phyloP scores from a whole-genome alignment of 2,888 invertebrate genomes.

The Alloplasta piceator region DNA sequence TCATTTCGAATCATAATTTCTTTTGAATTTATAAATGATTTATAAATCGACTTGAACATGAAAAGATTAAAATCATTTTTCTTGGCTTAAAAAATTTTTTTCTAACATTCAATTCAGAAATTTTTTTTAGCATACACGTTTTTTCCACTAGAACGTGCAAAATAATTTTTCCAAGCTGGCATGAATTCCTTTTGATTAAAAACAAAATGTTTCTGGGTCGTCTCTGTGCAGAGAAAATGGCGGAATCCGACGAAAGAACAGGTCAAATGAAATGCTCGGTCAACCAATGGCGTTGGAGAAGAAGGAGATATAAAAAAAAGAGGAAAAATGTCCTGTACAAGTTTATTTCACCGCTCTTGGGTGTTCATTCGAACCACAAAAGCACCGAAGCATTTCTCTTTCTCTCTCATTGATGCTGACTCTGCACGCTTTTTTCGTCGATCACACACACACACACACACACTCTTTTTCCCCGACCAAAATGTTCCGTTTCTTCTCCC shows the following conservation, averaged over 20 bases:
- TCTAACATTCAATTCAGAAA: too few relatives aligned
- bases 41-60: too few relatives aligned
- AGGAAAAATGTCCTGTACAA: constrained; percentile 79
- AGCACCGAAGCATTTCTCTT: constrained; percentile 59
- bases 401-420: constrained; percentile 73
- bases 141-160: too few relatives aligned
- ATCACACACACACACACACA: constrained; percentile 43
- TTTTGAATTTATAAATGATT: too few relatives aligned
- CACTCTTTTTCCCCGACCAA: constrained; percentile 26
- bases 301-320: too few relatives aligned
- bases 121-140: too few relatives aligned
- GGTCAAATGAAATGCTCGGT: constrained; percentile 64
- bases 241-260: constrained; percentile 52
- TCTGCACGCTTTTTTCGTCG: constrained; percentile 69
- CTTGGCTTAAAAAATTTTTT: too few relatives aligned
- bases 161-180: too few relatives aligned
- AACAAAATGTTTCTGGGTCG: too few relatives aligned
- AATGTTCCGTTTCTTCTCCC: constrained; percentile 31
- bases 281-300: constrained; percentile 74
- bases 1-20: too few relatives aligned
- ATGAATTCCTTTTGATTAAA: too few relatives aligned
- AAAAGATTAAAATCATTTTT: too few relatives aligned
- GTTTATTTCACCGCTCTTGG: constrained; percentile 77
- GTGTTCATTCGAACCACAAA: constrained; percentile 71
- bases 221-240: constrained; percentile 44